A percentile compares a stretch with the other conserved stretches of the same genome.
phyloP scores from a whole-genome alignment of 2,888 invertebrate genomes.

The Pasiphila rectangulata region DNA sequence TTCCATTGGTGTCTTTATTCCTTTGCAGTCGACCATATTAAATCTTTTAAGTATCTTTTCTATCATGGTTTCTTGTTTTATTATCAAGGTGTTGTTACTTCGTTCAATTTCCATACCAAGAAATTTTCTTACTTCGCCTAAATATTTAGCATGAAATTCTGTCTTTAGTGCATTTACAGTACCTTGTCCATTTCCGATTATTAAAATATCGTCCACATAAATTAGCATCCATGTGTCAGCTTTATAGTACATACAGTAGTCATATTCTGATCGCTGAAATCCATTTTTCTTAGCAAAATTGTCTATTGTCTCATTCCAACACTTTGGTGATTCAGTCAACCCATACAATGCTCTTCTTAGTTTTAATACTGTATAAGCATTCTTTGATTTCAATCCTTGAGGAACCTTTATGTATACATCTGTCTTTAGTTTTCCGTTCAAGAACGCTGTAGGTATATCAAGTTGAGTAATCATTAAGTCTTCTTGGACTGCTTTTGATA shows the following conservation, averaged over 20 bases:
- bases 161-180: slow-evolving; percentile 10
- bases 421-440: slow-evolving; percentile 16
- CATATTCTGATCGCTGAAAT: slow-evolving; percentile 12
- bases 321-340: slow-evolving; percentile 25
- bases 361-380: neutral
- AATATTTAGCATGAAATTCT: slow-evolving; percentile 18
- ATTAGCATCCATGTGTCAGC: slow-evolving; percentile 2
- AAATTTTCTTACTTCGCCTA: slow-evolving; percentile 14
- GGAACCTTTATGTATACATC: slow-evolving; percentile 21
- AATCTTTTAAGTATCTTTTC: too few species aligned
- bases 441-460: slow-evolving; percentile 15
- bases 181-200: slow-evolving; percentile 6
- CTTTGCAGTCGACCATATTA: too few species aligned
- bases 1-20: too few species aligned
- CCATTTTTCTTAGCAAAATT: slow-evolving; percentile 14
- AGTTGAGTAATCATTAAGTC: slow-evolving; percentile 11
- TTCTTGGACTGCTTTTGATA: slow-evolving; percentile 17
- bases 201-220: too few species aligned
- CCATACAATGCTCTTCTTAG: slow-evolving; percentile 27
- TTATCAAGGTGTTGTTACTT: too few species aligned
- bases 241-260: slow-evolving; percentile 23
- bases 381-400: slow-evolving; percentile 12
- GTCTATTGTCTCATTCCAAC: slow-evolving; percentile 27
- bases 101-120: too few species aligned
- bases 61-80: too few species aligned